These are phyloP conservation scores for Andinoacara biseriatus DNA, from an alignment of 2,113 vertebrate genomes.

Conservation along the genomic window DNA sequence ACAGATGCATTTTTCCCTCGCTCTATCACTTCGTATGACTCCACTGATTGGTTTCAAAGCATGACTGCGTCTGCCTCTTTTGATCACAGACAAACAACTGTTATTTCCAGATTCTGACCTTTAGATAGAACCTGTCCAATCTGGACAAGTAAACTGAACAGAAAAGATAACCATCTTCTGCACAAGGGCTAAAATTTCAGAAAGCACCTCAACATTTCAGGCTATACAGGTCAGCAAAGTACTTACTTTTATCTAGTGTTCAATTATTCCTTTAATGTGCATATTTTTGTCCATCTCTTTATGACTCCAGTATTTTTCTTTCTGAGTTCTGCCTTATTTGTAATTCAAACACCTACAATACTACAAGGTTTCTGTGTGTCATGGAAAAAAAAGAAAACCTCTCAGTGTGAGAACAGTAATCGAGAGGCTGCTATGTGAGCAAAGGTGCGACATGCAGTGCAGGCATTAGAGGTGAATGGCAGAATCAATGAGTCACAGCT, in stretches of 20 bases:
- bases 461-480: conserved; percentile 22
- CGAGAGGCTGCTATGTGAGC: conserved; percentile 32
- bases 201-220: background rate
- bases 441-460: conserved; percentile 41
- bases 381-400: background rate
- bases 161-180: background rate
- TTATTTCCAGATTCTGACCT: conserved; percentile 10
- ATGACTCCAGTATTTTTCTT: background rate
- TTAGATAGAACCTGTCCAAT: conserved; percentile 1
- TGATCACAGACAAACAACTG: background rate
- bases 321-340: background rate
- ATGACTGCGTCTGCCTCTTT: background rate
- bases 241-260: background rate
- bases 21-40: background rate
- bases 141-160: background rate
- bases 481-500: conserved; percentile 35
- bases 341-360: background rate
- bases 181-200: background rate
- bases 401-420: background rate
- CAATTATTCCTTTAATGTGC: background rate
- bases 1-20: background rate
- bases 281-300: background rate
- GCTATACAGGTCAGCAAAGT: background rate
- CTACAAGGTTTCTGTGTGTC: background rate
- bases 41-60: conserved; percentile 24